phyloP scores from a whole-genome alignment of 2,888 invertebrate genomes.

The Eupithecia dodoneata region DNA sequence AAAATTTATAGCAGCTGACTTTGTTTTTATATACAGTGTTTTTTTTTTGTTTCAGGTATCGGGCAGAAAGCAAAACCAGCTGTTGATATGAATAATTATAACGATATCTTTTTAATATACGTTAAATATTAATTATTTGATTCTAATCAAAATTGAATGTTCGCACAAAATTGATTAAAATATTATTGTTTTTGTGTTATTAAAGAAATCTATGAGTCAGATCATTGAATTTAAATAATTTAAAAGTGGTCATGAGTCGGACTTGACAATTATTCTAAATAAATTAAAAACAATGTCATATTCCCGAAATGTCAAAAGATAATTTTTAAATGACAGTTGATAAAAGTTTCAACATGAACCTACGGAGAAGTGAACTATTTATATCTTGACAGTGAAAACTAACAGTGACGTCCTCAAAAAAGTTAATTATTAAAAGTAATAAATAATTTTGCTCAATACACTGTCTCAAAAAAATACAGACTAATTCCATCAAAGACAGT shows the following conservation, averaged over 20 bases:
- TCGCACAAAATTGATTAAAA: background rate
- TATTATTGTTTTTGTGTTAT: slow-evolving; percentile 1
- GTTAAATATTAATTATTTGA: slow-evolving; percentile 28
- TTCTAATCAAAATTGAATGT: slow-evolving; percentile 36
- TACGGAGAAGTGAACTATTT: background rate
- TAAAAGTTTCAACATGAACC: background rate
- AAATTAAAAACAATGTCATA: background rate
- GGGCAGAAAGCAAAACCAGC: background rate
- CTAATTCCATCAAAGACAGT: background rate
- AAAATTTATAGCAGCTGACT: no score
- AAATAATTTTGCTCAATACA: slow-evolving; percentile 5
- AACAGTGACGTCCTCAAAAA: slow-evolving; percentile 13
- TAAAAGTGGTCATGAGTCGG: background rate
- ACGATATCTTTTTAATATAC: no score
- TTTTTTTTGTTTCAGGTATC: slow-evolving; percentile 40
- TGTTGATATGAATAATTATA: background rate
- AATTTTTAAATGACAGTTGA: background rate
- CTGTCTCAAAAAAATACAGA: background rate
- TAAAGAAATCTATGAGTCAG: background rate
- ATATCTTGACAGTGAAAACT: slow-evolving; percentile 1
- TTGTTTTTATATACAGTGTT: slow-evolving; percentile 16
- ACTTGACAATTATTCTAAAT: background rate
- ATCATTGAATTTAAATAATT: background rate
- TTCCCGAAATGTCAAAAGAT: slow-evolving; percentile 9
- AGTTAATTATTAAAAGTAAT: slow-evolving; percentile 35